Base-by-base conservation (phyloP, 1,140 invertebrate species). In the Melipona quadrifasciata region DNA sequence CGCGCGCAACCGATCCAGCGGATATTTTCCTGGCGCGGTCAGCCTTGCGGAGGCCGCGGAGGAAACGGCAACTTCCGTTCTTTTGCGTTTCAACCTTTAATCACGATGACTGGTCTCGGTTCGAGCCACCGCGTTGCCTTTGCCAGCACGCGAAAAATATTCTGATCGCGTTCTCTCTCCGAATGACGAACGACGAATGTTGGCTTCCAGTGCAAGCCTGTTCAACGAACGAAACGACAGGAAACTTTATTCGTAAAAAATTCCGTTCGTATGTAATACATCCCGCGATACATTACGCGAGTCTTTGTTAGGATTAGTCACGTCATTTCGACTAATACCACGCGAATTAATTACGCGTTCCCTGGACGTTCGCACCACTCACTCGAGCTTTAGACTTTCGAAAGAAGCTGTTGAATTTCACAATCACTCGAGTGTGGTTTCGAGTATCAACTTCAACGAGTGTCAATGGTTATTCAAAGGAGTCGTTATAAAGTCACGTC, bases 21-120 rank as follows among this genome's bases (percentile, higher is more conserved):
- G 71, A 39, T 55, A 57, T 55, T 78, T 67, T 80, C 65, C 77
- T 65, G 55, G 55, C 58, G 71, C 3, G 27, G 67, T 70, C 79
- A 91, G 81, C 86, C 87, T 90, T 90, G 87, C 55, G 53, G 82
- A 86, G 86, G 82, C 82, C 84, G 77, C 39, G 68, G 79, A 91
- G 84, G 90, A 90, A 89, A 70, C 80, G 77, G 53, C 78, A 84
- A 34, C 86, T 84, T 89, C 87, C 80, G 76, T 72, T 72, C 51
- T 72, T 73, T 76, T 75, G 87, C 89, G 89, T 91, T 76, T 90
- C 73, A 84, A 82, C 82, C 82, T 87, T 83, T 80, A 70, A 34
- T 17, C 34, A 64, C 31, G 65, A 65, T 70, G 58, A 64, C n/a
- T 34, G 51, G 71, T 75, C 65, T 86, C 65, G 79, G 61, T 76